Evolutionary conservation across 2,888 invertebrate genomes (phyloP).

Genomic region (Elgonia sp.): DNA sequence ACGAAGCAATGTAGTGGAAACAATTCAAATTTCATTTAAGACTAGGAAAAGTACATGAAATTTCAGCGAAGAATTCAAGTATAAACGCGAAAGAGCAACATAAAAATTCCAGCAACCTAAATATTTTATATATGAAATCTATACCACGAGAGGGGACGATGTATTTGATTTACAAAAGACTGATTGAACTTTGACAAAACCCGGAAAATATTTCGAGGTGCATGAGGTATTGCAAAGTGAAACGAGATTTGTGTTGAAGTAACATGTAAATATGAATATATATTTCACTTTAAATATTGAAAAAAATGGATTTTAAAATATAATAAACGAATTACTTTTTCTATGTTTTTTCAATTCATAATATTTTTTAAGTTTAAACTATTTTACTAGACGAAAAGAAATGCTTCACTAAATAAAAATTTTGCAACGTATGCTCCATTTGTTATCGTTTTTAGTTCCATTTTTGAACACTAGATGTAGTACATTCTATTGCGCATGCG

Average conservation of each 20-base stretch:
- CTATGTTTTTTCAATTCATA: no score
- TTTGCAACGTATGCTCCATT: no score
- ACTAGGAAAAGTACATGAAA: conserved; percentile 29
- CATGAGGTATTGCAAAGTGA: background rate
- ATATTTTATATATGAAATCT: conserved; percentile 45
- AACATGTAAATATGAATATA: no score
- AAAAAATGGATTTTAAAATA: no score
- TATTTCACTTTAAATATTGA: no score
- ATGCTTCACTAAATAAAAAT: no score
- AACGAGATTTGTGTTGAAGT: background rate
- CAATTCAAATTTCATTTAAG: conserved; percentile 68
- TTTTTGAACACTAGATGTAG: no score
- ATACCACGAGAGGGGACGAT: conserved; percentile 3
- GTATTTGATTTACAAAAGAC: conserved; percentile 37
- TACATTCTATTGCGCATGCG: no score
- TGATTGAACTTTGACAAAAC: conserved; percentile 11
- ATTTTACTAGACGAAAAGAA: no score
- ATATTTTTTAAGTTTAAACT: no score
- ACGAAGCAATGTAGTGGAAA: conserved; percentile 47
- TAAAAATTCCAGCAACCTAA: conserved; percentile 43
- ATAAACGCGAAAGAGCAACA: conserved; percentile 45
- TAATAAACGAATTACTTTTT: no score
- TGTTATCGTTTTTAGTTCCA: no score
- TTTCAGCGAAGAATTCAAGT: conserved; percentile 18
- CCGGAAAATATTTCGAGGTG: background rate